phyloP scores from a whole-genome alignment of 2,797 vertebrate species.

The Linurgus olivaceus region DNA sequence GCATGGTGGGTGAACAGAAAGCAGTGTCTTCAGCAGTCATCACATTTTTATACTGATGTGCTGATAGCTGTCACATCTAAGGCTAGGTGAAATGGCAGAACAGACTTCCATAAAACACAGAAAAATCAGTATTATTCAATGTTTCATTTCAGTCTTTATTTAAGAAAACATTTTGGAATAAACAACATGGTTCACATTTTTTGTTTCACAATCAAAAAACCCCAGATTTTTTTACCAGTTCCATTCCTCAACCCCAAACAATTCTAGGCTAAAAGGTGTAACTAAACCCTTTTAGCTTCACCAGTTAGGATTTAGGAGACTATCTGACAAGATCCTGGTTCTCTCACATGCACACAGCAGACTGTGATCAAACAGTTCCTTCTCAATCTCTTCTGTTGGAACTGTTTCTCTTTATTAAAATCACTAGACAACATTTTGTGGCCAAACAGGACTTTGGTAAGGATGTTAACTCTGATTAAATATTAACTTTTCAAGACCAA shows the following conservation, averaged over 20 bases:
- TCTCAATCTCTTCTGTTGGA: neutral
- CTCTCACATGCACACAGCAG: neutral
- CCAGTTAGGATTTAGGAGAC: neutral
- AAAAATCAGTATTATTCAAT: neutral
- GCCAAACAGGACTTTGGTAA: neutral
- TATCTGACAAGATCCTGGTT: neutral
- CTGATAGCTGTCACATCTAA: neutral
- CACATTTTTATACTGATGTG: neutral
- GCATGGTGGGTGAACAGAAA: neutral
- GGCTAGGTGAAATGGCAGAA: neutral
- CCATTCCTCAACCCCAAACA: neutral
- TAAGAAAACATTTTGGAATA: neutral
- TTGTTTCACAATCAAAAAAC: fast-evolving
- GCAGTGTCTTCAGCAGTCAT: neutral
- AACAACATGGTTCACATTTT: neutral
- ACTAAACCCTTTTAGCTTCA: neutral
- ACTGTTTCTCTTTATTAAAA: neutral
- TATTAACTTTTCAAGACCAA: neutral
- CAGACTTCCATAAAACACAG: neutral
- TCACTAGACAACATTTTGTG: neutral
- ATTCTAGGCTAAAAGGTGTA: neutral
- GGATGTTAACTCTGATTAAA: neutral
- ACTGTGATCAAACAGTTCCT: neutral
- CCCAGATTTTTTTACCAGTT: fast-evolving
- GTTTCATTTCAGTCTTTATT: neutral